Conservation (phyloP, 2,888 invertebrate genomes). For the Salticus scenicus region DNA sequence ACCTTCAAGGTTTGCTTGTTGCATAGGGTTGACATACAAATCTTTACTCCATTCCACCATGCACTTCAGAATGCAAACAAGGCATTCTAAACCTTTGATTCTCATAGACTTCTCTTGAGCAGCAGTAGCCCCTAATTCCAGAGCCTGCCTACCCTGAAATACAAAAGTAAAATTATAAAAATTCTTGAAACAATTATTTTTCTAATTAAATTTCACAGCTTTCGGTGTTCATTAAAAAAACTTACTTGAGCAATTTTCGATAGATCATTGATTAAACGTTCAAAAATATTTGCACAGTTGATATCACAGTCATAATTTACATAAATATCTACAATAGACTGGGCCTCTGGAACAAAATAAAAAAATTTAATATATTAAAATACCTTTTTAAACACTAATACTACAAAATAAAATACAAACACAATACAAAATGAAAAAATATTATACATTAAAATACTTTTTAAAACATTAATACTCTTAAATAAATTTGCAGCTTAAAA, state of each 20-base stretch:
- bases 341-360: constrained; percentile 78
- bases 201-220: background rate
- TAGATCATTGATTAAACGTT: constrained; percentile 94
- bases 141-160: constrained; percentile 82
- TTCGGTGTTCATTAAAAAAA: no score
- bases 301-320: constrained; percentile 99
- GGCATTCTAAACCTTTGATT: constrained; percentile 94
- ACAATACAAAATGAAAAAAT: no score
- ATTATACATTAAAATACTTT: no score
- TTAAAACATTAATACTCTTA: no score
- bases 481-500: background rate
- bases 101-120: constrained; percentile 98
- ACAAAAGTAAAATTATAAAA: constrained; percentile 1
- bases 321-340: constrained; percentile 99
- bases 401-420: no score
- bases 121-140: constrained; percentile 94
- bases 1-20: constrained; percentile 84
- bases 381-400: no score
- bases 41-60: constrained; percentile 99
- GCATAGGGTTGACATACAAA: constrained; percentile 95
- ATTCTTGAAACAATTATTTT: no score
- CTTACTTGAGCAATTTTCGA: constrained; percentile 97
- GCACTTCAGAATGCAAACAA: constrained; percentile 97
- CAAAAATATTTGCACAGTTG: constrained; percentile 97
- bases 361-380: background rate